Evolutionary conservation across 2,888 invertebrate genomes (phyloP).

Genomic region (Chorisops tibialis): DNA sequence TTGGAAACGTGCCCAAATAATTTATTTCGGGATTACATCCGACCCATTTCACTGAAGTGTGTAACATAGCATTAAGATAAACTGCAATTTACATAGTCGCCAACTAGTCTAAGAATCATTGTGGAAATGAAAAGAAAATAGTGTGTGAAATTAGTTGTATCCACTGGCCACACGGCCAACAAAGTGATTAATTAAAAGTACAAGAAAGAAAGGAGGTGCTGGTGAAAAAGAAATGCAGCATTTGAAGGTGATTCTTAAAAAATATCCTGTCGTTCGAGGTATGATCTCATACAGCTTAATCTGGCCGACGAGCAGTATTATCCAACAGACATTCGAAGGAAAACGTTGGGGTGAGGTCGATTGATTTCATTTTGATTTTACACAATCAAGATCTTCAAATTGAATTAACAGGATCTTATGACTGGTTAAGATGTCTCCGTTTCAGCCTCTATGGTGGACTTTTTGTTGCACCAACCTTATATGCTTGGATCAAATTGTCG

Average conservation of each 20-base stretch:
- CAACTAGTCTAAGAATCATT: too few relatives aligned
- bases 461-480: conserved; percentile 77
- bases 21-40: neutral
- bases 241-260: conserved; percentile 40
- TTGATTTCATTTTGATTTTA: too few relatives aligned
- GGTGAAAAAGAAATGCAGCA: too few relatives aligned
- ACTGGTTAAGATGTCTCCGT: conserved; percentile 66
- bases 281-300: conserved; percentile 69
- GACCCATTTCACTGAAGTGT: conserved; percentile 4
- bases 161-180: too few relatives aligned
- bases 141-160: too few relatives aligned
- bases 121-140: too few relatives aligned
- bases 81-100: too few relatives aligned
- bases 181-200: too few relatives aligned
- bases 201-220: too few relatives aligned
- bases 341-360: conserved; percentile 58
- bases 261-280: conserved; percentile 55
- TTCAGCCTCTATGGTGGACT: conserved; percentile 77
- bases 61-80: too few relatives aligned
- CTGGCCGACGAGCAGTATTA: conserved; percentile 70
- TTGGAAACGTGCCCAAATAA: neutral
- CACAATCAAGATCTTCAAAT: too few relatives aligned
- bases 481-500: conserved; percentile 75
- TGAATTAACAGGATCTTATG: conserved; percentile 54
- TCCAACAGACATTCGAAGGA: conserved; percentile 68